phyloP scores from a whole-genome alignment of 2,797 vertebrate genomes.

The Antrozous pallidus region DNA sequence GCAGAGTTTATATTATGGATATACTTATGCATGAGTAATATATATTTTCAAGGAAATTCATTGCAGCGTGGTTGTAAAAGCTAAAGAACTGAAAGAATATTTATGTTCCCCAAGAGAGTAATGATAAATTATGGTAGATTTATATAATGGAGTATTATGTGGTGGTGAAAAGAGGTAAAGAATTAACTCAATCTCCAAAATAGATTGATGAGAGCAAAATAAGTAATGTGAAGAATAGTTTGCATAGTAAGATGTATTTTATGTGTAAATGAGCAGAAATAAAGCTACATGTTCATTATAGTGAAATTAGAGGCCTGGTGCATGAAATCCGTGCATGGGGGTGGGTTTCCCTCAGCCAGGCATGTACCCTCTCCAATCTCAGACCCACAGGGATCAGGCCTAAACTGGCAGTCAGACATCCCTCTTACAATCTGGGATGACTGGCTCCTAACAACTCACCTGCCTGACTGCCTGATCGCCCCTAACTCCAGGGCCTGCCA shows the following conservation, averaged over 20 bases:
- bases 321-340: too few relatives aligned
- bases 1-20: neutral
- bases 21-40: neutral
- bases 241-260: neutral
- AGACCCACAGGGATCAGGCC: too few relatives aligned
- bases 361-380: too few relatives aligned
- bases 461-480: too few relatives aligned
- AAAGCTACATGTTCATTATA: neutral
- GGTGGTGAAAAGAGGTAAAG: neutral
- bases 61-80: neutral
- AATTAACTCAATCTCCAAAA: neutral
- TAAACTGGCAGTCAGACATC: too few relatives aligned
- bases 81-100: neutral
- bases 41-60: constrained; percentile 29
- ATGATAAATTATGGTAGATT: neutral
- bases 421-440: too few relatives aligned
- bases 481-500: too few relatives aligned
- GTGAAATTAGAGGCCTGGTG: neutral
- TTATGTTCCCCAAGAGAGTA: neutral
- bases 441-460: too few relatives aligned
- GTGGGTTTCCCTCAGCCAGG: too few relatives aligned
- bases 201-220: neutral
- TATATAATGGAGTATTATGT: neutral
- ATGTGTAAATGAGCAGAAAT: neutral
- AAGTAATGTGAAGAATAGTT: neutral